These are phyloP conservation scores for Myioborus melanocephalus DNA, from an alignment of 2,797 vertebrate genomes.

Conservation along the genomic window DNA sequence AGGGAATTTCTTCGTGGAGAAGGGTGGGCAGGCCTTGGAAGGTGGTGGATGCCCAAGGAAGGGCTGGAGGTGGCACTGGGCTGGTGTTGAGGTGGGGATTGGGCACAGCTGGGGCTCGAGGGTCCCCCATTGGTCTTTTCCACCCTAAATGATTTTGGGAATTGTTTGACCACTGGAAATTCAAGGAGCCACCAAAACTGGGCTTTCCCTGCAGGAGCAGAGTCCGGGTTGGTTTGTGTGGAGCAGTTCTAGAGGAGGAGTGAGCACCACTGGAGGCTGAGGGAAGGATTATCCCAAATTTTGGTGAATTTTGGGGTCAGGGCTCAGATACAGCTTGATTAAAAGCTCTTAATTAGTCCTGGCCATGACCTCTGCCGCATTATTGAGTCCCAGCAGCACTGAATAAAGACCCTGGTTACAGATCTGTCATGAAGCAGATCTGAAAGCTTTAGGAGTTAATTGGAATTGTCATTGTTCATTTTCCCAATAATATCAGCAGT, in stretches of 20 bases:
- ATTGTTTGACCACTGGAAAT: neutral
- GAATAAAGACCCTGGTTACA: neutral
- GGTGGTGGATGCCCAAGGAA: neutral
- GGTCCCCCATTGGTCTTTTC: neutral
- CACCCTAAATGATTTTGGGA: neutral
- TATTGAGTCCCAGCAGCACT: neutral
- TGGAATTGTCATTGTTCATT: neutral
- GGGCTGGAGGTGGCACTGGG: rapidly evolving
- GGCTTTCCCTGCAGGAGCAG: neutral
- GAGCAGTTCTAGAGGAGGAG: neutral
- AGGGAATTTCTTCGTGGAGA: neutral
- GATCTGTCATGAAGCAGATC: neutral
- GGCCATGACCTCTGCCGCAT: neutral
- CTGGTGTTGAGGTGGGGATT: neutral
- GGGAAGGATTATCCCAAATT: neutral
- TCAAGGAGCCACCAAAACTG: neutral
- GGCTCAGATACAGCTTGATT: neutral
- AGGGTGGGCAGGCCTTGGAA: rapidly evolving
- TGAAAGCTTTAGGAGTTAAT: neutral
- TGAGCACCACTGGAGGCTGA: rapidly evolving
- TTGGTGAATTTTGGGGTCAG: neutral
- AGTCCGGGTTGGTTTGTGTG: rapidly evolving
- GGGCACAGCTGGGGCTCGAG: rapidly evolving
- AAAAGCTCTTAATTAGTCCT: neutral
- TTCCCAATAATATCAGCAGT: neutral